Percentiles rank a stretch among this genome's conserved stretches.
These are phyloP conservation scores for Lophochroa leadbeateri DNA, from an alignment of 2,113 vertebrate species.

Conservation along the genomic window DNA sequence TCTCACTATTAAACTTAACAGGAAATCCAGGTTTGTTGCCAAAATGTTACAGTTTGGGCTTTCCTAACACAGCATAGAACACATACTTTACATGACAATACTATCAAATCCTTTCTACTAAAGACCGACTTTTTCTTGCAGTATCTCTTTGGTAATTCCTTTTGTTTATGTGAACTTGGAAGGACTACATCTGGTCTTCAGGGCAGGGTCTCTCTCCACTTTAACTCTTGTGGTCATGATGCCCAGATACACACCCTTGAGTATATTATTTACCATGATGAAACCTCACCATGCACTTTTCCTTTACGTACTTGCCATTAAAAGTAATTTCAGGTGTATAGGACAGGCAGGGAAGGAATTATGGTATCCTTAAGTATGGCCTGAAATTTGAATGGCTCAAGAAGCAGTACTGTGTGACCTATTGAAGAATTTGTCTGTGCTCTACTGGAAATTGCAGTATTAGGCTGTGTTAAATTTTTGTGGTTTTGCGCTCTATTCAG, in stretches of 20 bases:
- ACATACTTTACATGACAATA: not conserved
- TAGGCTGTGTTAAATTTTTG: not conserved
- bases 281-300: not conserved
- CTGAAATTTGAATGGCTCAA: not conserved
- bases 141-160: rapidly evolving
- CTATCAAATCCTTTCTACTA: not conserved
- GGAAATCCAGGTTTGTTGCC: not conserved
- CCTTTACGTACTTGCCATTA: not conserved
- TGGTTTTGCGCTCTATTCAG: not conserved
- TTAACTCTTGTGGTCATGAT: not conserved
- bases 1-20: not conserved
- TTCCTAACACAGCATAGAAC: not conserved
- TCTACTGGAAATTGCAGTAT: not conserved
- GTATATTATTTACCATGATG: not conserved
- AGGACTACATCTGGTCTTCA: not conserved
- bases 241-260: not conserved
- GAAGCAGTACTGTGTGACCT: not conserved
- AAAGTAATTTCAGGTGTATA: not conserved
- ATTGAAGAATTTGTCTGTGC: not conserved
- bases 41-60: not conserved
- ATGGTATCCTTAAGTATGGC: not conserved
- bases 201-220: not conserved
- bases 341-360: not conserved
- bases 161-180: not conserved
- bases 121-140: not conserved